Base-by-base conservation (phyloP, 2,888 invertebrate genomes). In the Hirtodrosophila histrioides region DNA sequence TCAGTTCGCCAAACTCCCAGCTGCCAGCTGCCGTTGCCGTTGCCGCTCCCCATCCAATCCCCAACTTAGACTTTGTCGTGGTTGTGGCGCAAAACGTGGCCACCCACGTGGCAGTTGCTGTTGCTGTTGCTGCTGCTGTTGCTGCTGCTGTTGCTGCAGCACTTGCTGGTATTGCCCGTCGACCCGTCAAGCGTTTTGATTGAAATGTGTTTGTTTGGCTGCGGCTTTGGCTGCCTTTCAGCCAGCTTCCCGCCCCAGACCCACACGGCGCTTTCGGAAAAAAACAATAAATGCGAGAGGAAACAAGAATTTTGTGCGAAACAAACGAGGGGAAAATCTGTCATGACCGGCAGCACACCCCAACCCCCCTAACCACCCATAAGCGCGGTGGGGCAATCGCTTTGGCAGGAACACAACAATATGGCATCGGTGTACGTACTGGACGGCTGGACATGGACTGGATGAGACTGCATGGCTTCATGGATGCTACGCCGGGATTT, bases 121-220 rank as follows among this genome's bases (percentile, higher is more conserved):
- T 24, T 45, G 17, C 31, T 29, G 40, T 57, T 62, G 17, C 24
- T 46, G 40, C 3, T 46, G 31, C 8, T 33, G 45, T 0, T 46
- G 49, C 6, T 8, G 31, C 0, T 50, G 50, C n/a, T 49, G 49
- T 35, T 53, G 40, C 8, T 62, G 48, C 24, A 64, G 69, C 69
- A 58, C 63, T 72, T 74, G 63, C 64, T 60, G 37, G 44, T 64
- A 53, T 48, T 75, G 46, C 61, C 55, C 78, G 71, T 68, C 71
- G 62, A 63, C 61, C 73, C 68, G 83, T 78, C 76, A 69, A 68
- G 60, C 77, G 69, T 73, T 86, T 78, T 81, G 86, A 86, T 86
- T 84, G 84, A 84, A 84, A 86, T 86, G 84, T 84, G 86, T 84
- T 86, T 84, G 81, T 80, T 84, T 72, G 76, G 69, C 78, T 80